Base-by-base conservation (phyloP, 2,113 vertebrate genomes). In the Xiphophorus hellerii region DNA sequence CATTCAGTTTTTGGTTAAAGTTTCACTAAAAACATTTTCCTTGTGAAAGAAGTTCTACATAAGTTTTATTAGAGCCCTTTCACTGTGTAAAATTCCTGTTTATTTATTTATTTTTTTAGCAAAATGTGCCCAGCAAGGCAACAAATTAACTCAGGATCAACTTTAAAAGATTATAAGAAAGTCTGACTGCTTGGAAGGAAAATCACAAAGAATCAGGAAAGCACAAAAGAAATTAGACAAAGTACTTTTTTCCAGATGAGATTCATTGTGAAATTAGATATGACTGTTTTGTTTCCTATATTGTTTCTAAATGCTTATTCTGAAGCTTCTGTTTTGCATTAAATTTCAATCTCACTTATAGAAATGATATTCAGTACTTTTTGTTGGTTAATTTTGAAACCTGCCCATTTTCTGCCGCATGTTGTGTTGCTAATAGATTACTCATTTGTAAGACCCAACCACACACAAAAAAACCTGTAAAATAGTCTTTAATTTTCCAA, bases 401-500 rank as follows among this genome's bases (percentile, higher is more conserved):
- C 20, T 35, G 25, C 28, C 29, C 20, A 10, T 39, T 63, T 69
- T 63, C 22, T 35, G n/a, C 5, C 54, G 30, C 39, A 65, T 67
- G 20, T 35, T 48, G 35, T 44, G 20, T 12, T 22, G 31, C 13
- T 63, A 44, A 65, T 28, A 31, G n/a, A n/a, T 54, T 44, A 20
- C 1, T 17, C 14, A 20, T 48, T 17, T 48, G 4, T 48, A 15
- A 73, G 71, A 37, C 17, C 68, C 5, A 66, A 13, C 42, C 42
- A 17, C 25, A 51, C 58, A 30, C 7, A 25, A 37, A 75, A 72
- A 37, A 37, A 0, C 69, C 58, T 33, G 35, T 68, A 1, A 0
- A 60, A 64, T 70, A 35, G 71, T 66, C 51, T 68, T 70, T 25
- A 30, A 14, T 65, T 73, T 27, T 63, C 30, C 37, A 35, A 20